phyloP scores from a whole-genome alignment of 2,888 invertebrate species.

The Acanthosepion lycidas region DNA sequence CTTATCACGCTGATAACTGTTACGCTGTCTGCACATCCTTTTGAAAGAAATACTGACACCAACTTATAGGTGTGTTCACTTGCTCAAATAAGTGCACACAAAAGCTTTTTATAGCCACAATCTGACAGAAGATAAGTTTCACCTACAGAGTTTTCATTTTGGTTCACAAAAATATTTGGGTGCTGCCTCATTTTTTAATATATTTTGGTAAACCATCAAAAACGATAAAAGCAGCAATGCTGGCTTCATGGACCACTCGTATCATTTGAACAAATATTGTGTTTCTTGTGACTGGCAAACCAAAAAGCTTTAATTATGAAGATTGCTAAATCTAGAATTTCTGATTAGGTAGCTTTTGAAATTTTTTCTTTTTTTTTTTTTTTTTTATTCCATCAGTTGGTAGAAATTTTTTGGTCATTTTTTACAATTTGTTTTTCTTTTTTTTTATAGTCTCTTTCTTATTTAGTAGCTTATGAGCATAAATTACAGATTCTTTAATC shows the following conservation, averaged over 20 bases:
- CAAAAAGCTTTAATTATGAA: neutral
- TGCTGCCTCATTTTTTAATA: neutral
- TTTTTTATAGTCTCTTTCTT: too few species aligned
- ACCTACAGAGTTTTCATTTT: neutral
- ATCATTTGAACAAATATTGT: neutral
- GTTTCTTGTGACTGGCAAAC: neutral
- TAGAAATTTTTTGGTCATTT: neutral
- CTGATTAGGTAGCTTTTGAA: neutral
- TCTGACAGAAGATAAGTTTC: neutral
- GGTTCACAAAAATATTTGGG: neutral
- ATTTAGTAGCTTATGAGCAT: too few species aligned
- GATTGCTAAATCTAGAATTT: neutral
- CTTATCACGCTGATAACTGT: too few species aligned
- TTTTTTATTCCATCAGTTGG: neutral
- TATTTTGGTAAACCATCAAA: constrained; percentile 8
- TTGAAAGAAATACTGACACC: too few species aligned
- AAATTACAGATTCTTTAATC: too few species aligned
- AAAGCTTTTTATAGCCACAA: neutral
- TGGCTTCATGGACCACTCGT: neutral
- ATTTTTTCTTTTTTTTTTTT: neutral
- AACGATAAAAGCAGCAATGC: neutral
- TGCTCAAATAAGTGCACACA: neutral
- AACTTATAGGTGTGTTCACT: neutral
- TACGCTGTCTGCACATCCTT: too few species aligned
- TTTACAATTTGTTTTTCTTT: too few species aligned